Evolutionary conservation across 1,140 invertebrate genomes (phyloP).

Genomic region (Lithobius niger): DNA sequence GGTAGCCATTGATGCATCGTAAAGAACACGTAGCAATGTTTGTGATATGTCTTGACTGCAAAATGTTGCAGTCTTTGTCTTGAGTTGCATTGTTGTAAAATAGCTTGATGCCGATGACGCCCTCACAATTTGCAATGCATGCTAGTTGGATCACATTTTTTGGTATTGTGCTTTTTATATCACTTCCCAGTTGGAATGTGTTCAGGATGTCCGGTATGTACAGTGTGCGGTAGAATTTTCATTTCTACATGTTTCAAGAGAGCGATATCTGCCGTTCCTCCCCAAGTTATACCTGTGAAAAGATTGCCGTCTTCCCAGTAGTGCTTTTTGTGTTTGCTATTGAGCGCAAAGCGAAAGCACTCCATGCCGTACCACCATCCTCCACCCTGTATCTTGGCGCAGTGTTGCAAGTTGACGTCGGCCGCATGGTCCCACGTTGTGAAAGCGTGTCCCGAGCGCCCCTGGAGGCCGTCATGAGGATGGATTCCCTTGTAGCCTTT

Average conservation of each 20-base stretch:
- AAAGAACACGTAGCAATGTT: too few species aligned
- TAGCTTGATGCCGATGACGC: too few species aligned
- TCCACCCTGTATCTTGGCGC: conserved; percentile 2
- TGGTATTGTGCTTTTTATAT: too few species aligned
- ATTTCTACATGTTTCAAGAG: conserved; percentile 2
- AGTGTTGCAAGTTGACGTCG: background rate
- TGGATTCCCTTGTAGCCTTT: background rate
- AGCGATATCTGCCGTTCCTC: conserved; percentile 2
- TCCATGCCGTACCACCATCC: conserved; percentile 2
- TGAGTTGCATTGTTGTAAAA: too few species aligned
- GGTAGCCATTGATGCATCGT: too few species aligned
- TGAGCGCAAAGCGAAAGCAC: conserved; percentile 3
- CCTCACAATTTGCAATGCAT: too few species aligned
- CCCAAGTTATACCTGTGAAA: conserved; percentile 5
- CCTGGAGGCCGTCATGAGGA: conserved; percentile 1
- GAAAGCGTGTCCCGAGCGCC: background rate
- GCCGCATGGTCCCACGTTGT: background rate
- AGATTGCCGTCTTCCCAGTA: conserved; percentile 5
- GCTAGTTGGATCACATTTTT: too few species aligned
- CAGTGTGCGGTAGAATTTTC: background rate
- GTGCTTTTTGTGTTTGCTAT: conserved; percentile 2
- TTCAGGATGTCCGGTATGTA: too few species aligned
- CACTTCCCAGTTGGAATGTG: too few species aligned
- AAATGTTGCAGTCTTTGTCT: too few species aligned
- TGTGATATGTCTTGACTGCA: too few species aligned